Evolutionary conservation across 2,797 vertebrate species (phyloP), one percentile per base, ranked within the genome.

Genomic region (Microtus californicus): DNA sequence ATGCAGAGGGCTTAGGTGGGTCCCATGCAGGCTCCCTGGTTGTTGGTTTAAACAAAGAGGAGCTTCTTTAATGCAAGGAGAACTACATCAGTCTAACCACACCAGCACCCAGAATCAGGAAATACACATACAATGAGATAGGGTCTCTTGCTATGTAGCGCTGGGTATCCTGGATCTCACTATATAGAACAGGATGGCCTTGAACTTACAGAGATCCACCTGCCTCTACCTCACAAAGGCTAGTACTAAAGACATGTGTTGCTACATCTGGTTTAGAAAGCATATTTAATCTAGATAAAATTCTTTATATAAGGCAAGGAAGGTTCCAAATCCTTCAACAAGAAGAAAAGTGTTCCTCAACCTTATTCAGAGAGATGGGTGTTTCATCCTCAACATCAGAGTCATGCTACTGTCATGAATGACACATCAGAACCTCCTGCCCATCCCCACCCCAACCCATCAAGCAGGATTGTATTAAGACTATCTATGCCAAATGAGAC

Each of bases 291-390:
- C 12, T 63, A 92, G 43, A 37, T 40, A 90, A 90, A n/a, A 90
- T 78, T 90, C 45, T 86, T 59, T 94, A 78, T n/a, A 54, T 85
- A 91, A 94, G 80, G 91, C 37, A 59, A 37, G 31, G 59, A 91
- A 91, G 71, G 13, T 19, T 88, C 19, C 29, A 76, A 61, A 34
- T 40, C 12, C 29, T 45, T 23, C 11, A 40, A 87, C 31, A 96
- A 69, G 56, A 94, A 94, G 37, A 54, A 40, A 8, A 5, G 10
- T 51, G 17, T 29, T 31, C 43, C 56, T 94, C 40, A 43, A n/a
- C 40, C 21, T 80, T 37, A 2, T 61, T 48, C 27, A 0, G 43
- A 59, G 67, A 11, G 19, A 61, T 43, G n/a, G 59, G 17, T 0
- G 21, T 23, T 59, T 67, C 21, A 74, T 12, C 48, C 59, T 61